Conservation (phyloP, 2,888 invertebrate species). For the Subacronicta megacephala region DNA sequence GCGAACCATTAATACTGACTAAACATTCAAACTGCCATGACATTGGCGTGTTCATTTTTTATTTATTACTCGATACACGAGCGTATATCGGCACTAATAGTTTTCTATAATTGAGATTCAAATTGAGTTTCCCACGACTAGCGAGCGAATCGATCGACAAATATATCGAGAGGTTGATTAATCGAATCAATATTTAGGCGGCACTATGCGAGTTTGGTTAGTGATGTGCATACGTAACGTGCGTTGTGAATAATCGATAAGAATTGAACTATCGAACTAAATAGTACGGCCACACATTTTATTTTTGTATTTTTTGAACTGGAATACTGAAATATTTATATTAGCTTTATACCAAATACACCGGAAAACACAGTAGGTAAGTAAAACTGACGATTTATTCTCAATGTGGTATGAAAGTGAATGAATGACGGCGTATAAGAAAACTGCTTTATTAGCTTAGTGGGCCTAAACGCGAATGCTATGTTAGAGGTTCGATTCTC, state of each 20-base stretch:
- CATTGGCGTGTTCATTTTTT: conserved; percentile 68
- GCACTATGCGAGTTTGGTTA: conserved; percentile 42
- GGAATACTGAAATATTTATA: no score
- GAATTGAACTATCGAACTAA: neutral
- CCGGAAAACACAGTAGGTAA: no score
- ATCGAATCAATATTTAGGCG: conserved; percentile 73
- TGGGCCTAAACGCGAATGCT: no score
- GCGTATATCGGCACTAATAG: conserved; percentile 62
- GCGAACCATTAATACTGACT: conserved; percentile 54
- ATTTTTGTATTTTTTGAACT: no score
- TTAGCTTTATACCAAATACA: no score
- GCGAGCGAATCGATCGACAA: conserved; percentile 63
- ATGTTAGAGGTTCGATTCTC: no score
- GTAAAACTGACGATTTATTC: no score
- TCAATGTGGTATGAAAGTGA: no score
- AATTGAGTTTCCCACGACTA: conserved; percentile 72
- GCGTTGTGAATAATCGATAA: conserved; percentile 38
- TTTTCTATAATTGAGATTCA: conserved; percentile 72
- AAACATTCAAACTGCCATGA: conserved; percentile 61
- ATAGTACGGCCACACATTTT: no score
- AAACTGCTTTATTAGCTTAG: no score
- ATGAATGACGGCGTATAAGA: no score
- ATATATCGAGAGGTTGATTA: conserved; percentile 72
- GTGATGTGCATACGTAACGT: conserved; percentile 41
- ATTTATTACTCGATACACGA: conserved; percentile 65